A percentile compares a stretch with the other conserved stretches of the same genome.
These are phyloP conservation scores for Hypolimnas misippus DNA, from an alignment of 2,888 invertebrate genomes.

Conservation along the genomic window DNA sequence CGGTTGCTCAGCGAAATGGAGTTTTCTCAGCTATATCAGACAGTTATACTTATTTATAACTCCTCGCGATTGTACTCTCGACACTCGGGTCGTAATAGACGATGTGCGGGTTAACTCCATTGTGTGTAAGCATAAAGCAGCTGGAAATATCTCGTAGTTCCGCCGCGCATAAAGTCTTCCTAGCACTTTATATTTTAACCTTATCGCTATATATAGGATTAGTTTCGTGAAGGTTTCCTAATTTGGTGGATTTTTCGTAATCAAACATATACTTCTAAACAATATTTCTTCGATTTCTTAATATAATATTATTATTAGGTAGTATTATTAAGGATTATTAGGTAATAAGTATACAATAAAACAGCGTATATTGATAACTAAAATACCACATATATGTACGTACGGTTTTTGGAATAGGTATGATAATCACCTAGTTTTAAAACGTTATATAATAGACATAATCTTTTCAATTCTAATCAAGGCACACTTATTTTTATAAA, in stretches of 20 bases:
- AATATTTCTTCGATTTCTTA: no score
- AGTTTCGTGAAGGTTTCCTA: conserved; percentile 17
- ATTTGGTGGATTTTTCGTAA: conserved; percentile 4
- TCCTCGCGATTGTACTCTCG: conserved; percentile 51
- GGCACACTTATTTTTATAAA: no score
- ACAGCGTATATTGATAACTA: no score
- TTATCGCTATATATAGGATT: conserved; percentile 40
- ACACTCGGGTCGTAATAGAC: conserved; percentile 39
- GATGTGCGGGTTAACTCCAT: conserved; percentile 39
- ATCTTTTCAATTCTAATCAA: no score
- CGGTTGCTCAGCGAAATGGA: conserved; percentile 55
- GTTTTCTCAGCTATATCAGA: conserved; percentile 65
- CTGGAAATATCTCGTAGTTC: conserved; percentile 61
- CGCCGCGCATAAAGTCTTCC: conserved; percentile 51
- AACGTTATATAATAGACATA: no score
- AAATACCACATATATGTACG: no score
- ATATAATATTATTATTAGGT: no score
- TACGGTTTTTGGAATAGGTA: no score
- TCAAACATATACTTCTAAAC: not conserved
- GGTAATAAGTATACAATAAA: no score
- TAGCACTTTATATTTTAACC: conserved; percentile 63
- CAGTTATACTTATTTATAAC: conserved; percentile 77
- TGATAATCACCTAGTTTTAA: no score
- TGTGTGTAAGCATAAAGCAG: conserved; percentile 53
- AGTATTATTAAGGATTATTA: no score